phyloP scores from a whole-genome alignment of 2,888 invertebrate species.

The Chaitophorus viminalis region DNA sequence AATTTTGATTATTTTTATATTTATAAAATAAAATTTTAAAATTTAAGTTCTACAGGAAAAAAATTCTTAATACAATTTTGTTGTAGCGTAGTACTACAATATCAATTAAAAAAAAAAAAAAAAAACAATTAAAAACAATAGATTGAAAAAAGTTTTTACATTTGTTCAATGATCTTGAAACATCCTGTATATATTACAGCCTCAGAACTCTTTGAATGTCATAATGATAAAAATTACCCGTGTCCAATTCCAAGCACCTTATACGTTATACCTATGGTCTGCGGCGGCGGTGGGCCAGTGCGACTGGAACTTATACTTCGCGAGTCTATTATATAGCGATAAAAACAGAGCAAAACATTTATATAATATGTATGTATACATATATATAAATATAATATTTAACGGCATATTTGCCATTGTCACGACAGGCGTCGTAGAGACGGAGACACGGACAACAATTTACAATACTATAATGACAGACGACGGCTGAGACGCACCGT shows the following conservation, averaged over 20 bases:
- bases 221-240: slow-evolving; percentile 22
- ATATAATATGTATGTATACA: no score
- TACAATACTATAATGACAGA: background rate
- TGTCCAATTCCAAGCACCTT: slow-evolving; percentile 25
- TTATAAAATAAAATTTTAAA: no score
- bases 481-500: slow-evolving; percentile 36
- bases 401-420: slow-evolving; percentile 53
- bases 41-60: no score
- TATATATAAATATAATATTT: background rate
- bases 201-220: background rate
- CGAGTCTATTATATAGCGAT: background rate
- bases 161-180: no score
- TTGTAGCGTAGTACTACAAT: no score
- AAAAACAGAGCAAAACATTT: background rate
- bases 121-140: no score
- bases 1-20: no score
- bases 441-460: background rate
- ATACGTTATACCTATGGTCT: no score
- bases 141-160: no score
- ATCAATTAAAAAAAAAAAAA: no score
- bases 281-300: no score
- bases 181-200: background rate
- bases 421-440: slow-evolving; percentile 38
- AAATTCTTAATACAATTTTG: no score
- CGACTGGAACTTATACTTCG: background rate